Percentiles rank a stretch among this genome's conserved stretches.
These are phyloP conservation scores for Cynopterus brachyotis DNA, from an alignment of 2,113 vertebrate genomes.

Conservation along the genomic window DNA sequence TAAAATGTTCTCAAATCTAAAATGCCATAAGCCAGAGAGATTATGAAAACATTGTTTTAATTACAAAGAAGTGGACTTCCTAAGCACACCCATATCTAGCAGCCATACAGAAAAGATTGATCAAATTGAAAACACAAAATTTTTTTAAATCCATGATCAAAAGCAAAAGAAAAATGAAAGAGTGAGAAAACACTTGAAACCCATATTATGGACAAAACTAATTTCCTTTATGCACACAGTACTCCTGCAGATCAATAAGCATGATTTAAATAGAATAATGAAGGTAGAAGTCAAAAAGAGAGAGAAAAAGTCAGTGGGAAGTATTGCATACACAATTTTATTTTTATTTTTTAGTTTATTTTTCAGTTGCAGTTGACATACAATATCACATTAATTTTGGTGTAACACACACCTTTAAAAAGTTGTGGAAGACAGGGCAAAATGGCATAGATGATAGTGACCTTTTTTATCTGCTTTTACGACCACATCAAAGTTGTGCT, in stretches of 20 bases:
- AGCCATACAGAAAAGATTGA: not conserved
- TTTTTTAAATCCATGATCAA: not conserved
- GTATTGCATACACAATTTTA: not conserved
- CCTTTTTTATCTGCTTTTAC: too few relatives aligned
- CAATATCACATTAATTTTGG: too few relatives aligned
- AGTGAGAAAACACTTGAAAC: not conserved
- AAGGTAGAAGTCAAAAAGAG: not conserved
- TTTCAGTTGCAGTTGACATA: too few relatives aligned
- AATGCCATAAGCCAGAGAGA: not conserved
- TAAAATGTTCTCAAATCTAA: conserved; percentile 19
- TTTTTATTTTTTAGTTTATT: too few relatives aligned
- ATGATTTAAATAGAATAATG: not conserved
- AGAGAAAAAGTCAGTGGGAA: not conserved
- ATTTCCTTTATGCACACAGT: not conserved
- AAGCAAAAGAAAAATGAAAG: not conserved
- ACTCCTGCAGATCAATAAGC: not conserved
- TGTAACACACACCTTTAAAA: not conserved
- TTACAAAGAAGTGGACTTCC: conserved; percentile 15
- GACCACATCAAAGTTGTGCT: too few relatives aligned
- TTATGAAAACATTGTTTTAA: conserved; percentile 1
- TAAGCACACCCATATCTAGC: not conserved
- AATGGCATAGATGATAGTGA: too few relatives aligned
- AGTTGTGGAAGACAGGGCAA: not conserved
- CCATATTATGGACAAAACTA: not conserved
- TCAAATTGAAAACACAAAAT: not conserved